A percentile compares a stretch with the other conserved stretches of the same genome.
phyloP scores from a whole-genome alignment of 2,797 vertebrate genomes.

The Ispidina picta region DNA sequence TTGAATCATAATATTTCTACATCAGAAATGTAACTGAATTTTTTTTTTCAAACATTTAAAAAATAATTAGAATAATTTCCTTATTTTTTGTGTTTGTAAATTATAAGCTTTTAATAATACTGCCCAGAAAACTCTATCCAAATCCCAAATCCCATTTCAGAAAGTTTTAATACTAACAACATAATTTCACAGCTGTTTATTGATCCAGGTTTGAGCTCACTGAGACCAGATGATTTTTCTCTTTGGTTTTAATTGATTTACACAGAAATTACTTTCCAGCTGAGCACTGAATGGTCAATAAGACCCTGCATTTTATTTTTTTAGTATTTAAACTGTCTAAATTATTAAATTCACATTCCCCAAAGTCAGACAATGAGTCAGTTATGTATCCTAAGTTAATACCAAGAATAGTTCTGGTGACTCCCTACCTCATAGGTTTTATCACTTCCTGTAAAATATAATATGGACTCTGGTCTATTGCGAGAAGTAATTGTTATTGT shows the following conservation, averaged over 20 bases:
- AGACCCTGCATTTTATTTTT: not conserved
- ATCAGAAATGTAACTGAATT: not conserved
- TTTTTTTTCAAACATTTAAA: slow-evolving; percentile 18
- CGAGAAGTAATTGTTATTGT: not conserved
- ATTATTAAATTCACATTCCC: not conserved
- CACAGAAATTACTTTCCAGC: not conserved
- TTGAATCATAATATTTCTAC: not conserved
- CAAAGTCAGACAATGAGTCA: not conserved
- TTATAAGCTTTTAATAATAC: not conserved
- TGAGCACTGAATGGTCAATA: not conserved
- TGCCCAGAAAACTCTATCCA: not conserved
- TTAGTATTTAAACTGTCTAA: not conserved
- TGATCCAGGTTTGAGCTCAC: not conserved
- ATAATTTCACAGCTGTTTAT: not conserved
- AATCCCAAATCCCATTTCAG: not conserved
- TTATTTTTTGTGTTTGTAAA: not conserved
- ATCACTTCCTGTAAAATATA: not conserved
- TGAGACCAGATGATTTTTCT: not conserved
- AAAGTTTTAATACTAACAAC: not conserved
- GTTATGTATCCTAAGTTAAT: not conserved
- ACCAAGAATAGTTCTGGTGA: not conserved
- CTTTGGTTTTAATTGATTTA: not conserved
- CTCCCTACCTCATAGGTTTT: not conserved
- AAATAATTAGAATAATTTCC: slow-evolving; percentile 18
- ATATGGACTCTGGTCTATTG: not conserved